These are phyloP conservation scores for Penaeus chinensis DNA, from an alignment of 1,140 invertebrate genomes.

Conservation along the genomic window DNA sequence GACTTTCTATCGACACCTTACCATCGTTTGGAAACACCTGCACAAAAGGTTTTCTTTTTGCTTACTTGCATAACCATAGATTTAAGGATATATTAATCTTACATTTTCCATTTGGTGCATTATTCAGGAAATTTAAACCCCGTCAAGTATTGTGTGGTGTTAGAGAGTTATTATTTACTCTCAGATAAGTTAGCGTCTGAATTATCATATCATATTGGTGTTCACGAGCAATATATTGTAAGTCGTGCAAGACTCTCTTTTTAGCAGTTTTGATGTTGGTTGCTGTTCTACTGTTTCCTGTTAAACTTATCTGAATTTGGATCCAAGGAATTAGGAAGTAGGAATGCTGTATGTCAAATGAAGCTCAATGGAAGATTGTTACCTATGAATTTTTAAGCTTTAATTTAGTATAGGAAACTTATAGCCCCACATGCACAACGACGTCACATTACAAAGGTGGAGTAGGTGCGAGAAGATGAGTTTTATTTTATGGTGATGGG, in stretches of 20 bases:
- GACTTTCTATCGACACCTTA: conserved; percentile 36
- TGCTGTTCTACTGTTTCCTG: conserved; percentile 51
- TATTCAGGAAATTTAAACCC: conserved; percentile 40
- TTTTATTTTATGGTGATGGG: neutral
- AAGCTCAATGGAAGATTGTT: conserved; percentile 54
- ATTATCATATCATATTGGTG: conserved; percentile 57
- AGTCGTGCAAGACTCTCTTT: conserved; percentile 44
- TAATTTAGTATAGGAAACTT: conserved; percentile 45
- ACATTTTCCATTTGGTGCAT: conserved; percentile 49
- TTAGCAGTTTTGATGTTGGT: conserved; percentile 48
- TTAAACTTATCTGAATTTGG: conserved; percentile 45
- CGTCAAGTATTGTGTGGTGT: conserved; percentile 44
- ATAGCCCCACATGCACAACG: conserved; percentile 24
- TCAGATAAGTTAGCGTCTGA: conserved; percentile 38
- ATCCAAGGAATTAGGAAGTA: conserved; percentile 30
- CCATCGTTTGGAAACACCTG: conserved; percentile 37
- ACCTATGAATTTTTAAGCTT: conserved; percentile 41
- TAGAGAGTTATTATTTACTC: conserved; percentile 41
- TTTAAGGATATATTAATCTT: conserved; percentile 31
- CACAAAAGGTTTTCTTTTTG: conserved; percentile 39
- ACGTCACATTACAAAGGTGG: neutral
- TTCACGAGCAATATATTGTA: conserved; percentile 54
- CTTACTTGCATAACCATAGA: conserved; percentile 22
- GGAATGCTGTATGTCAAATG: conserved; percentile 42
- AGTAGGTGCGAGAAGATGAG: no score